Base-by-base conservation (phyloP, 2,797 vertebrate species). In the Microctenopoma steveboyesi region DNA sequence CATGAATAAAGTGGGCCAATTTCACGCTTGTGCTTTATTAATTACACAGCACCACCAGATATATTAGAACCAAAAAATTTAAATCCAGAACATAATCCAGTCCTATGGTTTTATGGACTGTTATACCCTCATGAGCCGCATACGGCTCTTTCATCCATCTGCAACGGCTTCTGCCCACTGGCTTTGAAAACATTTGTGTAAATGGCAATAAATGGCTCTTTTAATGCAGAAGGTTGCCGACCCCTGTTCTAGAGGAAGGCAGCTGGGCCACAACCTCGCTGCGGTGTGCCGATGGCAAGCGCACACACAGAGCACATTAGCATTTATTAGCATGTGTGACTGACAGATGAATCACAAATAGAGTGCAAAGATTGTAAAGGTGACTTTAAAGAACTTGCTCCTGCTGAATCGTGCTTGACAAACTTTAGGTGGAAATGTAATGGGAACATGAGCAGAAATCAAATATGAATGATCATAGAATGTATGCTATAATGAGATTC, bases 1-100 rank as follows among this genome's bases (percentile, higher is more conserved):
- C 33, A 49, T 66, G 14, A 71, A 71, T 70, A 79, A 86, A 69
- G 56, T 64, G 46, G 56, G 60, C 14, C 74, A 43, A 65, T 86
- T 80, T 82, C 59, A 65, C 52, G 58, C 69, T 57, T 46, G 48
- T 43, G 51, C 71, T 35, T 70, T 62, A 81, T 75, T 70, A 74
- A 85, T 85, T 79, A 81, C 4, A 46, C 7, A 33, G 33, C 27
- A 49, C 74, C 56, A 65, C 47, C 56, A 48, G 13, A 56, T 53
- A 70, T 37, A 35, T 43, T 75, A n/a, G 27, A 16, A 64, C 78
- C 27, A 67, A 73, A 62, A 56, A 37, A 55, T 51, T 65, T 74
- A 22, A 52, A 60, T 18, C 11, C 30, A 25, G 25, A 2, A 5
- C 33, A 22, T 22, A 22, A 22, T 22, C 22, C 22, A 22, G 22